Percentiles rank a stretch among this genome's conserved stretches.
Conservation (phyloP, 2,888 invertebrate genomes). For the Neria commutata region DNA sequence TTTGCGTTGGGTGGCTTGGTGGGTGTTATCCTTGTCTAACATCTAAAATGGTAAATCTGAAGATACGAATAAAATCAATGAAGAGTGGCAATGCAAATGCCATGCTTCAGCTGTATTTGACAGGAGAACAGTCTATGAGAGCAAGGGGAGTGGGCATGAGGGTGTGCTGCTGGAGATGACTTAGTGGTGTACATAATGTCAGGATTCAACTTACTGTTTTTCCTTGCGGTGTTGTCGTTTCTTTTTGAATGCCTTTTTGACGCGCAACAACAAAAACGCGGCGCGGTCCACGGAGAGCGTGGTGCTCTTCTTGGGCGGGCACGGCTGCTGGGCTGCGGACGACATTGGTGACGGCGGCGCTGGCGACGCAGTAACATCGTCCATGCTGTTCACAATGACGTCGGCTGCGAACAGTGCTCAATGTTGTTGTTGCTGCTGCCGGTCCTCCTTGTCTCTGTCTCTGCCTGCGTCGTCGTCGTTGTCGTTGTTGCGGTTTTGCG, state of each 20-base stretch:
- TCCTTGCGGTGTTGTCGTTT: conserved; percentile 87
- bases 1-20: too few species aligned
- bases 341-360: conserved; percentile 17
- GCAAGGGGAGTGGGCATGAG: too few species aligned
- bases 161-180: too few species aligned
- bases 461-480: conserved; percentile 6
- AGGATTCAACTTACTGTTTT: conserved; percentile 72
- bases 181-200: conserved; percentile 5
- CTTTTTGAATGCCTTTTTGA: conserved; percentile 89
- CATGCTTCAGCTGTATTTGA: neutral
- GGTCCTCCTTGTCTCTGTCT: neutral
- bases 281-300: conserved; percentile 86
- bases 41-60: too few species aligned
- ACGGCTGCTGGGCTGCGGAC: conserved; percentile 28
- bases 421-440: conserved; percentile 12
- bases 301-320: conserved; percentile 52
- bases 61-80: too few species aligned
- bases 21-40: too few species aligned
- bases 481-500: conserved; percentile 6
- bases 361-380: conserved; percentile 37
- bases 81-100: too few species aligned
- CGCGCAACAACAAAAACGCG: conserved; percentile 83
- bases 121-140: neutral
- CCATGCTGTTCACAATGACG: conserved; percentile 36
- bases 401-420: conserved; percentile 9